Percentiles rank a stretch among this genome's conserved stretches.
phyloP scores from a whole-genome alignment of 2,113 vertebrate species.

The Passer montanus region DNA sequence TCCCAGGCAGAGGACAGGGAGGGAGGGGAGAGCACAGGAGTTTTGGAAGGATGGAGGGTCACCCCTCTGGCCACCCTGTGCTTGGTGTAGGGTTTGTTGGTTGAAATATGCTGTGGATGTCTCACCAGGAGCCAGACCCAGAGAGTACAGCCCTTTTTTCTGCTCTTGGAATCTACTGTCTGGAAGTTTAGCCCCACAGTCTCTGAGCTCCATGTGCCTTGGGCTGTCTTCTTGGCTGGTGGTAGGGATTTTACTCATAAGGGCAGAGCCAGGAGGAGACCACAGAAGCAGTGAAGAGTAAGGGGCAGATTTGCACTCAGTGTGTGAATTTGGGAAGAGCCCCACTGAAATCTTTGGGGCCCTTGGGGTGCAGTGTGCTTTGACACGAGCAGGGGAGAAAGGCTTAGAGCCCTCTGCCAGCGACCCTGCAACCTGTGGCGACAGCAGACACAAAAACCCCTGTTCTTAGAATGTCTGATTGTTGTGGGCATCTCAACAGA shows the following conservation, averaged over 20 bases:
- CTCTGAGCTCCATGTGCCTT: fast-evolving
- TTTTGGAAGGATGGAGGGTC: not conserved
- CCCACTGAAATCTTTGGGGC: not conserved
- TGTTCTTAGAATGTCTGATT: not conserved
- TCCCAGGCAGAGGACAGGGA: fast-evolving
- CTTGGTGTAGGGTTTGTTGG: fast-evolving
- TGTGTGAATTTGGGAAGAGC: not conserved
- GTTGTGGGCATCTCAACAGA: not conserved
- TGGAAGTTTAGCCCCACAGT: too few species aligned
- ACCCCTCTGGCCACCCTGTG: fast-evolving
- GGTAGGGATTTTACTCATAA: not conserved
- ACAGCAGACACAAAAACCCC: not conserved
- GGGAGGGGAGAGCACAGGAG: fast-evolving
- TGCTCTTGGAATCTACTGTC: not conserved
- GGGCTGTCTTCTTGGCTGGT: not conserved
- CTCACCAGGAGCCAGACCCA: not conserved
- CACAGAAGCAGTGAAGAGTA: not conserved
- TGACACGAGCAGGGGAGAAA: fast-evolving
- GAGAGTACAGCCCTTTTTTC: not conserved
- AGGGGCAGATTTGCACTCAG: not conserved
- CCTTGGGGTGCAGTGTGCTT: not conserved
- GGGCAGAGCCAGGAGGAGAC: not conserved
- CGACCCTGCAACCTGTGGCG: not conserved
- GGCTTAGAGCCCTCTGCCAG: not conserved
- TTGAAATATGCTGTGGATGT: not conserved